Evolutionary conservation across 2,113 vertebrate species (phyloP).

Genomic region (Thalassoma bifasciatum): DNA sequence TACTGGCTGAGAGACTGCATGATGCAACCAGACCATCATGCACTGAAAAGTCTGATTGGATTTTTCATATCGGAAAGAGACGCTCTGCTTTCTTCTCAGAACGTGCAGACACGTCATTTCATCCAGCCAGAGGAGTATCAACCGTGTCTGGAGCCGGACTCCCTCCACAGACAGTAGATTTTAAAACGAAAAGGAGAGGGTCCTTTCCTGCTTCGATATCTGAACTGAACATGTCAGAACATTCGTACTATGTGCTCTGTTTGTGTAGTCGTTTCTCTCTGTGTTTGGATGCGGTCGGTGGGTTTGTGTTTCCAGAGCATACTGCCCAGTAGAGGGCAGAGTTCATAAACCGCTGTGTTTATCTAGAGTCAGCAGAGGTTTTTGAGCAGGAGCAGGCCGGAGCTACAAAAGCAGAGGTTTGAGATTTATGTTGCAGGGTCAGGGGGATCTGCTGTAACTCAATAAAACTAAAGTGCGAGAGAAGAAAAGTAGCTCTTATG

Average conservation of each 20-base stretch:
- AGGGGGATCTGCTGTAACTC: constrained; percentile 33
- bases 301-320: constrained; percentile 58
- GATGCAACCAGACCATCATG: constrained; percentile 48
- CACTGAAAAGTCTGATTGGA: constrained; percentile 33
- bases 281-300: constrained; percentile 52
- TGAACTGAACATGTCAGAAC: constrained; percentile 26
- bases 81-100: constrained; percentile 16
- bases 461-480: constrained; percentile 26
- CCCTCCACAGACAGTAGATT: constrained; percentile 18
- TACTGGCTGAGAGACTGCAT: constrained; percentile 30
- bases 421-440: constrained; percentile 45
- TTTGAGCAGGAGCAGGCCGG: constrained; percentile 27
- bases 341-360: constrained; percentile 62
- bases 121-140: constrained; percentile 10
- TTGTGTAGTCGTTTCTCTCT: constrained; percentile 10
- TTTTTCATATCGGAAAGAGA: constrained; percentile 33
- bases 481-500: constrained; percentile 29
- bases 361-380: constrained; percentile 65
- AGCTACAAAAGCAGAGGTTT: constrained; percentile 21
- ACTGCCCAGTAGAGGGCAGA: constrained; percentile 77
- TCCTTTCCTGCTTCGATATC: constrained; percentile 7
- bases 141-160: constrained; percentile 10
- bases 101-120: constrained; percentile 6
- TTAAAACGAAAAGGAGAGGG: not conserved
- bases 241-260: not conserved